These are phyloP conservation scores for Tychaedon coryphoeus DNA, from an alignment of 2,113 vertebrate species.

Conservation along the genomic window DNA sequence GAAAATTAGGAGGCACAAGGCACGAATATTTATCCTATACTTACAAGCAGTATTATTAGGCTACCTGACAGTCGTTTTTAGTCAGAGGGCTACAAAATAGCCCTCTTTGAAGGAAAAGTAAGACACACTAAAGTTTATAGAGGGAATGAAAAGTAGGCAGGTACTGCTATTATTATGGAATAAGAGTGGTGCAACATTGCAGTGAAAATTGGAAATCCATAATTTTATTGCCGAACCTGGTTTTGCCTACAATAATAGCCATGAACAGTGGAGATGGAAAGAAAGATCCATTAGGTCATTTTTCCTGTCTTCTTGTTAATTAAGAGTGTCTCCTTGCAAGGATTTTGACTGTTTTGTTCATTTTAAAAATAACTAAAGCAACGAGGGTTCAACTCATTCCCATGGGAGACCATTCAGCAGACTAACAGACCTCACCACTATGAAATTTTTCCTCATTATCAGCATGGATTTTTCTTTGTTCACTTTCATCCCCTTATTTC, in stretches of 20 bases:
- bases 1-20: not conserved
- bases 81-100: not conserved
- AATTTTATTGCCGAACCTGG: slow-evolving; percentile 30
- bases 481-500: not conserved
- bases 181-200: not conserved
- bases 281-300: slow-evolving; percentile 6
- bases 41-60: not conserved
- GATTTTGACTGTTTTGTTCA: slow-evolving; percentile 40
- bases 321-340: slow-evolving; percentile 30
- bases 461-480: slow-evolving; percentile 29
- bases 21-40: slow-evolving; percentile 7
- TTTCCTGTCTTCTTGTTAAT: slow-evolving; percentile 51
- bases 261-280: not conserved
- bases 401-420: slow-evolving; percentile 12
- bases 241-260: slow-evolving; percentile 22
- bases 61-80: not conserved
- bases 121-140: not conserved
- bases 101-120: not conserved
- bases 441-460: slow-evolving; percentile 44
- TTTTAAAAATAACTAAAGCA: slow-evolving; percentile 53
- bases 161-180: not conserved
- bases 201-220: slow-evolving; percentile 44
- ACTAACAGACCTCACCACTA: slow-evolving; percentile 13
- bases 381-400: not conserved
- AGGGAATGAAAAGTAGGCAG: not conserved